Evolutionary conservation across 2,888 invertebrate species (phyloP).

Genomic region (Ephialtes manifestator): DNA sequence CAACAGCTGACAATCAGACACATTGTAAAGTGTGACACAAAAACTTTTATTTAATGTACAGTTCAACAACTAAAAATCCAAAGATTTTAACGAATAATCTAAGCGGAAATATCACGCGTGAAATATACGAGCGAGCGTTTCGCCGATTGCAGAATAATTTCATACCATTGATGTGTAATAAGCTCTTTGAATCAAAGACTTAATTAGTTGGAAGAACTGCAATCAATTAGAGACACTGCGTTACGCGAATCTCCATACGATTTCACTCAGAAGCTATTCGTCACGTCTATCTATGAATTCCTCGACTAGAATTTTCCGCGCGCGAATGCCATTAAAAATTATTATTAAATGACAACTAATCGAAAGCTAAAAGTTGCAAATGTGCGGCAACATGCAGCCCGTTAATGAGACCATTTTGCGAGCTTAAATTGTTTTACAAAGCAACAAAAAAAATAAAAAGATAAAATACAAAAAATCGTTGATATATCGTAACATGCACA

Average conservation of each 20-base stretch:
- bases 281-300: conserved; percentile 1
- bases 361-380: not conserved
- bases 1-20: conserved; percentile 46
- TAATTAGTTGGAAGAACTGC: not conserved
- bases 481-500: conserved; percentile 27
- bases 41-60: not conserved
- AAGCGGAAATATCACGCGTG: not conserved
- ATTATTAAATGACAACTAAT: conserved; percentile 7
- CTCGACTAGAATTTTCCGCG: not conserved
- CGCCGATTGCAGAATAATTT: not conserved
- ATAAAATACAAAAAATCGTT: conserved; percentile 14
- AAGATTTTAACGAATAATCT: not conserved
- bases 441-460: conserved; percentile 1
- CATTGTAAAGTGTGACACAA: not conserved
- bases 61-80: not conserved
- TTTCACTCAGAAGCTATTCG: conserved; percentile 7
- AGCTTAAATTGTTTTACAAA: conserved; percentile 43
- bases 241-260: conserved; percentile 10
- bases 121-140: conserved; percentile 32
- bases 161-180: not conserved
- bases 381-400: conserved; percentile 1
- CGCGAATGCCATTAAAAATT: not conserved
- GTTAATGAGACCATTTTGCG: conserved; percentile 22
- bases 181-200: conserved; percentile 5
- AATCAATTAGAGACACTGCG: not conserved